phyloP scores from a whole-genome alignment of 30 jellyfish, hydroid and myxozoan species.

The Aurelia sp. region DNA sequence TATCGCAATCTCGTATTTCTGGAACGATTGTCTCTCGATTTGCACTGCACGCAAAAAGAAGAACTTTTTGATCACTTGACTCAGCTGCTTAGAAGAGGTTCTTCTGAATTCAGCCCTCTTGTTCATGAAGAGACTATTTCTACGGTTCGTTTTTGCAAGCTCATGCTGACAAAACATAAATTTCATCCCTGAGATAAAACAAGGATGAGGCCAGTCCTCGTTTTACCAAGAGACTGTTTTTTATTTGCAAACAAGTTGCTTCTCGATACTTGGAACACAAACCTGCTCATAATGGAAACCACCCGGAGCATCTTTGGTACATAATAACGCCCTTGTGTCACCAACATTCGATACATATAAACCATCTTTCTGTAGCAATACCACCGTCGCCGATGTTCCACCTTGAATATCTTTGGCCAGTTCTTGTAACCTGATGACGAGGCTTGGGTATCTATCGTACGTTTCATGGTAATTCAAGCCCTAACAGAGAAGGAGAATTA shows the following conservation, averaged over 20 bases:
- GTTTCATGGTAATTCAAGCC: conserved; percentile 73
- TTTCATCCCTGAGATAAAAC: not conserved
- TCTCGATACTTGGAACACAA: not conserved
- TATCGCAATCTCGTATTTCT: no score
- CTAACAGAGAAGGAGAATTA: conserved; percentile 9
- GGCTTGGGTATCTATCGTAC: conserved; percentile 76
- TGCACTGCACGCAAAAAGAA: no score
- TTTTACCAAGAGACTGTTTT: not conserved
- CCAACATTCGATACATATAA: conserved; percentile 91
- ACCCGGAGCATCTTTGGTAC: conserved; percentile 66
- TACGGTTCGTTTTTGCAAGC: no score
- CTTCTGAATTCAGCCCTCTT: no score
- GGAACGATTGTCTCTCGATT: no score
- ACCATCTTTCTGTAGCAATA: conserved; percentile 60
- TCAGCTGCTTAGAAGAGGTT: no score
- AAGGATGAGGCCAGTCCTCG: no score
- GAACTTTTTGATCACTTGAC: no score
- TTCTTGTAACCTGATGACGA: conserved; percentile 75
- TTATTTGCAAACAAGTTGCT: not conserved
- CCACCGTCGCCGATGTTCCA: conserved; percentile 89
- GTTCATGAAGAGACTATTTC: no score
- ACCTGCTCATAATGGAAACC: conserved; percentile 86
- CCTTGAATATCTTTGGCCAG: conserved; percentile 85
- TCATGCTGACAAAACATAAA: not conserved
- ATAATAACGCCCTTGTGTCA: conserved; percentile 85